Conservation (phyloP, 2,888 invertebrate species). For the Aspidiotus rigidus region DNA sequence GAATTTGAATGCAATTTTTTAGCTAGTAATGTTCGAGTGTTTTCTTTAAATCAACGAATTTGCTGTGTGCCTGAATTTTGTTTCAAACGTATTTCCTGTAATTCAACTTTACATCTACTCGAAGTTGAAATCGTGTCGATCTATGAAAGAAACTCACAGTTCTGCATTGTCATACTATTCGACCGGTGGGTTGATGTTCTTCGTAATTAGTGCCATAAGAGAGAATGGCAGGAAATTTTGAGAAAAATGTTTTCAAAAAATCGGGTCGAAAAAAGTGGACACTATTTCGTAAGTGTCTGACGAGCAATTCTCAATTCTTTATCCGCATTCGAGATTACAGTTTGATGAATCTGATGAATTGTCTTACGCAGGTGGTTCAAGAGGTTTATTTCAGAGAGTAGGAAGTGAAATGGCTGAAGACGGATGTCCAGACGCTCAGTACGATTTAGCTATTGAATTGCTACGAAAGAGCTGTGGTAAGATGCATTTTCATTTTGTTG, state of each 20-base stretch:
- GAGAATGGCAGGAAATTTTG: conserved; percentile 27
- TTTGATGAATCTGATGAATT: neutral
- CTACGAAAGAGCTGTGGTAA: conserved; percentile 68
- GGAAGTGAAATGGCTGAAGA: conserved; percentile 58
- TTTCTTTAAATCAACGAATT: no score
- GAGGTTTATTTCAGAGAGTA: conserved; percentile 28
- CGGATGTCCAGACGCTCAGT: conserved; percentile 82
- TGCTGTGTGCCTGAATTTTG: no score
- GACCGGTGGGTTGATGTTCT: no score
- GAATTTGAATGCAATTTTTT: no score
- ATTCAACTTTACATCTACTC: no score
- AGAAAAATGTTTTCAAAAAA: conserved; percentile 20
- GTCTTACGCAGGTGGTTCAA: conserved; percentile 15
- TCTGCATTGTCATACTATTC: no score
- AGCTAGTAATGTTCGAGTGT: no score
- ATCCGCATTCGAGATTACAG: neutral
- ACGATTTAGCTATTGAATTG: conserved; percentile 73
- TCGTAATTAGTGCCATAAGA: neutral
- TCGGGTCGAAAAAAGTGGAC: conserved; percentile 30
- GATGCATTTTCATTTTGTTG: conserved; percentile 34
- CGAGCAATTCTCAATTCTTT: neutral
- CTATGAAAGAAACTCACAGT: no score
- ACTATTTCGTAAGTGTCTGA: conserved; percentile 23
- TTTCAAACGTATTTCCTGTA: no score
- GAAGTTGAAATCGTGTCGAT: no score